Conservation (phyloP, 64 coral and sea anemone genomes). For the Actinia tenebrosa region DNA sequence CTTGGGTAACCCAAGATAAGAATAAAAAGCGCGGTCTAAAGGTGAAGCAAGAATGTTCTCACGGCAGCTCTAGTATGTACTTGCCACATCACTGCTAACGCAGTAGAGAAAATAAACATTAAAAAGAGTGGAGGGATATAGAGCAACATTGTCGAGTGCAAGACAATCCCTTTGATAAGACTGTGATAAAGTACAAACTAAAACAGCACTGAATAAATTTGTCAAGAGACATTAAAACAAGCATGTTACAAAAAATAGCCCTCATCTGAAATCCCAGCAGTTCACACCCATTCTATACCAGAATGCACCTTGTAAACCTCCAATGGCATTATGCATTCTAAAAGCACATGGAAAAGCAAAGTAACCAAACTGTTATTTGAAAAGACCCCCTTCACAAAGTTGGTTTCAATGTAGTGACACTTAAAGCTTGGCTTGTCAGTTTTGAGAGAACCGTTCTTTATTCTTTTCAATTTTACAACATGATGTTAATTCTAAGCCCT, state of each 20-base stretch:
- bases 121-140: neutral
- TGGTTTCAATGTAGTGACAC: neutral
- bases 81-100: neutral
- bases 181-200: too few relatives aligned
- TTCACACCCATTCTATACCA: neutral
- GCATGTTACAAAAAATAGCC: too few relatives aligned
- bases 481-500: conserved; percentile 35
- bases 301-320: neutral
- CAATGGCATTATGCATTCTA: neutral
- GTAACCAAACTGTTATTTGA: too few relatives aligned
- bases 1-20: neutral
- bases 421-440: neutral
- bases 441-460: neutral
- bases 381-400: too few relatives aligned
- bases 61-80: neutral
- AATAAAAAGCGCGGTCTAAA: neutral
- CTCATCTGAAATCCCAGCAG: too few relatives aligned
- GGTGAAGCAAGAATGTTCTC: neutral
- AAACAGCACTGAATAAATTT: too few relatives aligned
- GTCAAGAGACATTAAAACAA: too few relatives aligned
- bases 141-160: neutral
- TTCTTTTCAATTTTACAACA: conserved; percentile 2
- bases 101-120: neutral
- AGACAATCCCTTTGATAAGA: too few relatives aligned
- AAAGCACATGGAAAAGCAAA: neutral